phyloP scores from a whole-genome alignment of 2,113 vertebrate species.

The Labrus mixtus region DNA sequence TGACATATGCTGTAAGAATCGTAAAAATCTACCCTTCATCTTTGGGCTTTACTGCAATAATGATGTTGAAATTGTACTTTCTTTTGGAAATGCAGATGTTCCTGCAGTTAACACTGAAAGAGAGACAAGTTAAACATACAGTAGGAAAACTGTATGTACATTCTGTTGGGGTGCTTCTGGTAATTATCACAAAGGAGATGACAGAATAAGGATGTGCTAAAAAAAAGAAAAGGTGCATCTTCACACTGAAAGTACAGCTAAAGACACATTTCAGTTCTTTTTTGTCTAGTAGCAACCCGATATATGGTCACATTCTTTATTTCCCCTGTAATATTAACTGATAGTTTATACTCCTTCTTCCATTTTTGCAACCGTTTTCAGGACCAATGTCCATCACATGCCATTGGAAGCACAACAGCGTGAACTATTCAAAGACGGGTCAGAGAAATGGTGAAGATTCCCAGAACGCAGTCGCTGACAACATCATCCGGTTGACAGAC shows the following conservation, averaged over 20 bases:
- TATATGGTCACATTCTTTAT: too few species aligned
- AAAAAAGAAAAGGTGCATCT: too few species aligned
- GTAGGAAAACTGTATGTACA: not conserved
- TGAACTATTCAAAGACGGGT: constrained; percentile 51
- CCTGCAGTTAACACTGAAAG: too few species aligned
- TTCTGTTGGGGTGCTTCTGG: not conserved
- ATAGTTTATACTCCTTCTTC: too few species aligned
- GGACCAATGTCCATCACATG: constrained; percentile 14
- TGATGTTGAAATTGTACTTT: constrained; percentile 2
- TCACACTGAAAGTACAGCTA: too few species aligned
- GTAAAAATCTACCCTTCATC: not conserved
- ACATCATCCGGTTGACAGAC: constrained; percentile 68
- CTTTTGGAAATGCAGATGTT: not conserved
- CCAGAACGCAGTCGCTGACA: constrained; percentile 46
- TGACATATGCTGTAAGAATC: constrained; percentile 18
- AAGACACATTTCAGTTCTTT: too few species aligned
- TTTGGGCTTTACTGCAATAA: constrained; percentile 3
- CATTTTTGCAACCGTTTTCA: not conserved
- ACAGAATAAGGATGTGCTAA: too few species aligned
- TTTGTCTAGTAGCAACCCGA: too few species aligned
- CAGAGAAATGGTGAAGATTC: constrained; percentile 56
- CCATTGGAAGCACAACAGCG: constrained; percentile 16
- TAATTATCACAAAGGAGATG: too few species aligned
- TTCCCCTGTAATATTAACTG: too few species aligned
- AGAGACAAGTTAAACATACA: too few species aligned